Evolutionary conservation across 2,888 invertebrate species (phyloP), one percentile per base, ranked within the genome.

Genomic region (Hetaerina titia): DNA sequence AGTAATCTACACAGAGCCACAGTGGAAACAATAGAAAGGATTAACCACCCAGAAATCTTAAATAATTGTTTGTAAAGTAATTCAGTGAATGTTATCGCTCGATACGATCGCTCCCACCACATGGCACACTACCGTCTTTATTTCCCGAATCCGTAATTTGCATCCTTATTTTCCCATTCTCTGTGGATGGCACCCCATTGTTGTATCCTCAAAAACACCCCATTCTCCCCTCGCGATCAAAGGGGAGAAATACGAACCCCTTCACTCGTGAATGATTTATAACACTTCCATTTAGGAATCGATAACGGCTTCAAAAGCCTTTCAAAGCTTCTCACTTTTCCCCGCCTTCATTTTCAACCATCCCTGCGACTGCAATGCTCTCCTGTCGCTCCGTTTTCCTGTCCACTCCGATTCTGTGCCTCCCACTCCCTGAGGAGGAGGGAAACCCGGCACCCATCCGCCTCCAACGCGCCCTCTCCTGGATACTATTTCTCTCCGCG

Each of bases 261-360:
- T 22, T 69, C 81, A 81, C 11, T 31, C 81, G 31, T 90, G 63
- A 90, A 90, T 90, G 63, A 63, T 31, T 90, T 63, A 90, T 90
- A 22, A 15, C 17, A 31, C 63, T 63, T 90, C 63, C 90, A 45
- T 63, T 90, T 31, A 60, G 90, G 63, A 31, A 90, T 90, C 90
- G 90, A 90, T 90, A 90, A 63, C 60, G 25, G 90, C n/a, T 25
- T 13, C 15, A 60, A 19, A 88, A 60, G 90, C 90, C 22, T 90
- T 90, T 60, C 58, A 25, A 13, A 25, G 17, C 90, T 25, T 22
- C 25, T 31, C 60, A 2, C 57, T 60, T 58, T 22, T 15, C 89
- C 45, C 60, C n/a, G n/a, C 58, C 8, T 25, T 15, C 6, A 58
- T 63, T 19, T 19, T 31, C 19, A 31, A 13, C 31, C 25, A 45